Conservation (phyloP, 2,888 invertebrate species). For the Calameuta pallipes region DNA sequence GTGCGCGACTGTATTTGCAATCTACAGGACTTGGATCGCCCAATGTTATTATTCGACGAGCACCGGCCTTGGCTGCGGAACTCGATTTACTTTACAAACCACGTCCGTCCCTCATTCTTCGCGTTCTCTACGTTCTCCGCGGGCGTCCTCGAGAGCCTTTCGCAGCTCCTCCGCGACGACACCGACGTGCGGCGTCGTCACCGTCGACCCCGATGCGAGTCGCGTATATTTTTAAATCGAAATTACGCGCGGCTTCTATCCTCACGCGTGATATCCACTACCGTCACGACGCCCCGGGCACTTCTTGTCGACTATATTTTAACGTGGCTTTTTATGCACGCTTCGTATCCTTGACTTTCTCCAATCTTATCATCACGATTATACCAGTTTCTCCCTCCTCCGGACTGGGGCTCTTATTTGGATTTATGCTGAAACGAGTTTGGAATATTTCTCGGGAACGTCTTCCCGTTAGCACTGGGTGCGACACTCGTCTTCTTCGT, state of each 20-base stretch:
- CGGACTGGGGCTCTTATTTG: background rate
- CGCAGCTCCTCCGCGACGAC: background rate
- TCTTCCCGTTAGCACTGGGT: background rate
- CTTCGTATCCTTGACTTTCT: background rate
- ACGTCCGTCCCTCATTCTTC: background rate
- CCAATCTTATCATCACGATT: background rate
- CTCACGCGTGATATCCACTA: background rate
- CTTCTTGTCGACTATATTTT: background rate
- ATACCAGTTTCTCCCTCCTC: background rate
- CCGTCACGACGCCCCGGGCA: background rate
- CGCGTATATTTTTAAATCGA: constrained; percentile 38
- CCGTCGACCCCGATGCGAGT: constrained; percentile 34
- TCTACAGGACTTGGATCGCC: background rate
- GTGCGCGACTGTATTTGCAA: background rate
- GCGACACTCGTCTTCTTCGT: background rate
- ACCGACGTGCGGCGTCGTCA: constrained; percentile 20
- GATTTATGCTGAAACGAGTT: background rate
- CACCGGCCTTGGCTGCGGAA: constrained; percentile 9
- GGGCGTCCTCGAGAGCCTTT: background rate
- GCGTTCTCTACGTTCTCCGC: background rate
- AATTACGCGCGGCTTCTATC: background rate
- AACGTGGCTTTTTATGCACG: background rate
- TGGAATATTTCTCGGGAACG: background rate
- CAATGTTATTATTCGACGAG: constrained; percentile 9
- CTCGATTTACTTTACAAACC: constrained; percentile 6